Evolutionary conservation across 2,113 vertebrate species (phyloP), one percentile per base, ranked within the genome.

Genomic region (Uria lomvia): DNA sequence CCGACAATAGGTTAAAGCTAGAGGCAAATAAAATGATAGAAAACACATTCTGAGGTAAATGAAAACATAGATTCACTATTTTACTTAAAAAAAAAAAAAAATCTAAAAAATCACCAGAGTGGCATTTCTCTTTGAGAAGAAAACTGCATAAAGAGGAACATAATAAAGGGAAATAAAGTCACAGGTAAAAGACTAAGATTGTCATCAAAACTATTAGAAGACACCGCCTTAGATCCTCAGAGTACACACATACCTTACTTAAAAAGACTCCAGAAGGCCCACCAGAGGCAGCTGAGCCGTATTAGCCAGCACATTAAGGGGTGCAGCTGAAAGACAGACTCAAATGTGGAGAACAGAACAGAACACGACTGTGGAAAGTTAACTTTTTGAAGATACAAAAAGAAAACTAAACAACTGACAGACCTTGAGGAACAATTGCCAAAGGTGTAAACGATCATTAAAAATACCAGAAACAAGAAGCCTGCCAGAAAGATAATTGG

Each of bases 161-260:
- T 67, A 67, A 73, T 7, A 30, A 47, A 80, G 29, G 53, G 7
- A 92, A 91, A 71, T 21, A 8, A 43, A 60, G 42, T 38, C 49
- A 59, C 38, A 59, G 40, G 49, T 60, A 21, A 63, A 86, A 74
- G 32, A 77, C 16, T 14, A 50, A 71, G n/a, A 38, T 5, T 73
- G 42, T n/a, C 66, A 50, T 53, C 8, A 67, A 77, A 74, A 56
- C 30, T 30, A 29, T 53, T 24, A 81, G 76, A 84, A 75, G 65
- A 71, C 13, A 21, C 36, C n/a, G 7, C 8, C 34, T 71, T 40
- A 52, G 50, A 42, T 47, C n/a, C 70, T 52, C 30, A n/a, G 56
- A 34, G 13, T 4, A 60, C 30, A 40, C 5, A 1, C 2, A 0
- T 4, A 15, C 55, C 15, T 45, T 12, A 19, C 50, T 30, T 58